phyloP scores from a whole-genome alignment of 92 coral and sea anemone genomes.

The Diadumene lineata region DNA sequence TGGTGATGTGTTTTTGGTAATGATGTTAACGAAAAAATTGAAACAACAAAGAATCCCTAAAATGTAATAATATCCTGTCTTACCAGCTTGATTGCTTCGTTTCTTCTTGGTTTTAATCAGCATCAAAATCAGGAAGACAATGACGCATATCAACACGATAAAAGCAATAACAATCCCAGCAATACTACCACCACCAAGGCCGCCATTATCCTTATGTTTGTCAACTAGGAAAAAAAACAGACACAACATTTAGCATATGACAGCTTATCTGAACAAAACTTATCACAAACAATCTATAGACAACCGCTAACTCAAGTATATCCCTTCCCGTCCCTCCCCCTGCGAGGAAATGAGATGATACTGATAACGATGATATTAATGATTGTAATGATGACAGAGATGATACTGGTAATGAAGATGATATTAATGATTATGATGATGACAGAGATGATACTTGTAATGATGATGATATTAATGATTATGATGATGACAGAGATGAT shows the following conservation, averaged over 20 bases:
- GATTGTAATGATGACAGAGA: too few relatives aligned
- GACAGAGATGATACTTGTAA: too few relatives aligned
- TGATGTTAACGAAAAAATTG: neutral
- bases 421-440: too few relatives aligned
- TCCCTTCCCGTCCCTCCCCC: too few relatives aligned
- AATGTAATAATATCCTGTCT: neutral
- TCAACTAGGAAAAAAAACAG: constrained; percentile 1
- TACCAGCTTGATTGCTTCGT: constrained; percentile 42
- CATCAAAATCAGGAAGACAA: constrained; percentile 6
- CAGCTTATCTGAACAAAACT: neutral
- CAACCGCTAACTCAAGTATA: too few relatives aligned
- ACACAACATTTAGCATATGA: neutral
- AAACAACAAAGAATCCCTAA: too few relatives aligned
- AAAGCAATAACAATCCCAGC: constrained; percentile 54
- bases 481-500: too few relatives aligned
- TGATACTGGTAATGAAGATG: too few relatives aligned
- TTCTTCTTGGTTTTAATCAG: constrained; percentile 45
- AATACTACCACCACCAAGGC: constrained; percentile 41
- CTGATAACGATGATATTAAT: too few relatives aligned
- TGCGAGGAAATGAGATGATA: too few relatives aligned
- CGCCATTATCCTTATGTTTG: neutral
- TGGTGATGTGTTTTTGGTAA: neutral
- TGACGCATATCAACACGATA: constrained; percentile 14
- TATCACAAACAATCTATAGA: too few relatives aligned
- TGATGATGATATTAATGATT: too few relatives aligned